Evolutionary conservation across 2,797 vertebrate species (phyloP).

Genomic region (Malurus splendens): DNA sequence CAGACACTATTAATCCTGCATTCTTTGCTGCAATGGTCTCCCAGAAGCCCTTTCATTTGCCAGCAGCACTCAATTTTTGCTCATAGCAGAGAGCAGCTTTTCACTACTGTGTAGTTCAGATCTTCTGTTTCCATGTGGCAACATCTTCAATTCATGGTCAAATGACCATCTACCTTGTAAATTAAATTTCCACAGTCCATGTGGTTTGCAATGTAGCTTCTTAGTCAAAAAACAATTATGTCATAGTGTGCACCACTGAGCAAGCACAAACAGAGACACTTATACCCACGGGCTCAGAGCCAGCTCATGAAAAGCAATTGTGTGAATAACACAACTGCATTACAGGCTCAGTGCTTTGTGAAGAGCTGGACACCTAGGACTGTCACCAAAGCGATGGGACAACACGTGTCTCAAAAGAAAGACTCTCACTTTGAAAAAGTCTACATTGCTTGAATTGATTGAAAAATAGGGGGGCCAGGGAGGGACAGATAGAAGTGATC

Average conservation of each 20-base stretch:
- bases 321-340: neutral
- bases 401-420: fast-evolving
- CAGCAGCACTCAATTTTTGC: neutral
- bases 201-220: neutral
- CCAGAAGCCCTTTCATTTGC: neutral
- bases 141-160: neutral
- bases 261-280: neutral
- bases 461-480: neutral
- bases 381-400: neutral
- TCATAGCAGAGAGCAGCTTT: neutral
- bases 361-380: neutral
- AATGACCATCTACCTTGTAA: neutral
- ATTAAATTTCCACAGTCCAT: neutral
- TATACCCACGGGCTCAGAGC: neutral
- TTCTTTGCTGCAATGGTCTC: neutral
- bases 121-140: fast-evolving
- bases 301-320: neutral
- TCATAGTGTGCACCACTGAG: neutral
- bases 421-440: neutral
- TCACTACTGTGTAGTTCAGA: fast-evolving
- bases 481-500: neutral
- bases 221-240: constrained; percentile 21
- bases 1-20: neutral
- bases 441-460: neutral
- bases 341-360: neutral